Conservation (phyloP, 2,797 vertebrate species). For the Centropyge bicolor region DNA sequence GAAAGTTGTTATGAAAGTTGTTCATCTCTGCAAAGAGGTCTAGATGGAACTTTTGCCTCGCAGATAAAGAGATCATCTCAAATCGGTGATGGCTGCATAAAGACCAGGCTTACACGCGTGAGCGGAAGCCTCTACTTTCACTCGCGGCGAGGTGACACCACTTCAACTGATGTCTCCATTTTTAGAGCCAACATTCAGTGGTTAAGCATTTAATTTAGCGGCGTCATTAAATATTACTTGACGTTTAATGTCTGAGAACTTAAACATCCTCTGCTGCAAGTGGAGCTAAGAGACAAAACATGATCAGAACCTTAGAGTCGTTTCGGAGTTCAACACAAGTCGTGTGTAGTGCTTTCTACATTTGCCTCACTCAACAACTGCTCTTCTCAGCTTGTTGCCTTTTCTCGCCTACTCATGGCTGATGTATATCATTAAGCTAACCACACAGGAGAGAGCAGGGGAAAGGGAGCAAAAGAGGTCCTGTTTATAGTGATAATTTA, state of each 20-base stretch:
- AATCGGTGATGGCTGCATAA: constrained; percentile 11
- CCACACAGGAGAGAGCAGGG: neutral
- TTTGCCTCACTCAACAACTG: neutral
- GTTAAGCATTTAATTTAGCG: neutral
- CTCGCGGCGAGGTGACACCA: neutral
- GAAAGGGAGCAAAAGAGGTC: constrained; percentile 11
- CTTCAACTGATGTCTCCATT: neutral
- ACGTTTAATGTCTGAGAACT: constrained; percentile 4
- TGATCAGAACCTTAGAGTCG: neutral
- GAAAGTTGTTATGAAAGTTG: constrained; percentile 42
- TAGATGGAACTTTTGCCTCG: constrained; percentile 17
- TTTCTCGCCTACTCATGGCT: constrained; percentile 12
- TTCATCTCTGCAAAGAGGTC: constrained; percentile 19
- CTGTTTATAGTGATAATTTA: constrained; percentile 14
- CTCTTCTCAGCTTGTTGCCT: neutral
- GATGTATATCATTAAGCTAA: constrained; percentile 26
- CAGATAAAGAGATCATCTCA: constrained; percentile 35
- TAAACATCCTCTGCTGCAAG: neutral
- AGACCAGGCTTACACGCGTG: neutral
- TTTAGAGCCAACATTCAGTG: constrained; percentile 1
- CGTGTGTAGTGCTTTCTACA: neutral
- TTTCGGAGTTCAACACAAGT: constrained; percentile 2
- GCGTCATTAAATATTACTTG: constrained; percentile 5
- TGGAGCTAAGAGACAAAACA: neutral
- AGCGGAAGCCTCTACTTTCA: neutral